These are phyloP conservation scores for Tyto alba DNA, from an alignment of 2,113 vertebrate genomes.

Conservation along the genomic window DNA sequence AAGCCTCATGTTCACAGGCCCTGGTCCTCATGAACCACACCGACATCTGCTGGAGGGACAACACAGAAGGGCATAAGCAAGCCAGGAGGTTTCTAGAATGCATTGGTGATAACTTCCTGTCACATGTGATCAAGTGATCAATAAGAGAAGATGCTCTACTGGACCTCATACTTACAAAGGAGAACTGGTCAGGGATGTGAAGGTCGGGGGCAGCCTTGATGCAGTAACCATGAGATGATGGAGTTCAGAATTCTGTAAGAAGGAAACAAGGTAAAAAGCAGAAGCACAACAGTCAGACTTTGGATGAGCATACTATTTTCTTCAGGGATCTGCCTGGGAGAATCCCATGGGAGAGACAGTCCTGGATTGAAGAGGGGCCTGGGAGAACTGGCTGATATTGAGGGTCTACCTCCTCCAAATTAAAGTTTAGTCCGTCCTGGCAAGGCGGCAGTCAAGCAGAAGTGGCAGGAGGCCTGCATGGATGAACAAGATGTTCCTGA, in stretches of 20 bases:
- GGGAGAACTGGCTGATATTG: not conserved
- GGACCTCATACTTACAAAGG: not conserved
- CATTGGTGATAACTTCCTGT: not conserved
- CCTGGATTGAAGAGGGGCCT: not conserved
- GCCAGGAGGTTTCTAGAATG: not conserved
- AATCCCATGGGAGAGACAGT: not conserved
- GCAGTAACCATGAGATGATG: not conserved
- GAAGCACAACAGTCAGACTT: not conserved
- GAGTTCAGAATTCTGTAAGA: not conserved
- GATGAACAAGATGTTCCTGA: not conserved
- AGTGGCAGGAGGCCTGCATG: not conserved
- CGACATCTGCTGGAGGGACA: not conserved
- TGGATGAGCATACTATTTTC: accelerated
- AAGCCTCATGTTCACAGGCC: not conserved
- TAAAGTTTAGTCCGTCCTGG: not conserved
- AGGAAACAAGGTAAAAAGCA: not conserved
- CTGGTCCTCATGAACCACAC: not conserved
- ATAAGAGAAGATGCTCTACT: not conserved
- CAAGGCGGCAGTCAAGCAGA: not conserved
- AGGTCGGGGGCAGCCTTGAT: not conserved
- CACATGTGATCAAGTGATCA: not conserved
- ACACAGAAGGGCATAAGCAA: not conserved
- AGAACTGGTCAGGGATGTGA: not conserved
- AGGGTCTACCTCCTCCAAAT: not conserved
- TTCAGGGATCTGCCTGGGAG: not conserved